Percentiles rank a stretch among this genome's conserved stretches.
These are phyloP conservation scores for Siniperca scherzeri DNA, from an alignment of 2,797 vertebrate genomes.

Conservation along the genomic window DNA sequence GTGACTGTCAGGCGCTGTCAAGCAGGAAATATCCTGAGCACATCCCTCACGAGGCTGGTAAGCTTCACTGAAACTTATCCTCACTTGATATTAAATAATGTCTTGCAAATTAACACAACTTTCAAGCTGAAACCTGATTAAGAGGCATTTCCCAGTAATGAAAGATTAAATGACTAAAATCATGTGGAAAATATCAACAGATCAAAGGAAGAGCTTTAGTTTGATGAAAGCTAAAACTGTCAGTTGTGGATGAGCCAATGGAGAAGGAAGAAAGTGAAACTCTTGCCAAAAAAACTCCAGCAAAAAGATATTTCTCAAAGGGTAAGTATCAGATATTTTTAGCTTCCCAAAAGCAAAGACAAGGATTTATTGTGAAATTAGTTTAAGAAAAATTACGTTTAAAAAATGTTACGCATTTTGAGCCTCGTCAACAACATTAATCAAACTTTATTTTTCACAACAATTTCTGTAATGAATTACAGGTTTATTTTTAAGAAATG, in stretches of 20 bases:
- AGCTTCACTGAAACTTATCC: slow-evolving; percentile 51
- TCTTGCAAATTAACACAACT: slow-evolving; percentile 69
- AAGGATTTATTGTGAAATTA: slow-evolving; percentile 24
- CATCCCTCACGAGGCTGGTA: slow-evolving; percentile 32
- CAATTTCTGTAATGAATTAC: background rate
- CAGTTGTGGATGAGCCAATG: slow-evolving; percentile 79
- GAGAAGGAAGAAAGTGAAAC: slow-evolving; percentile 74
- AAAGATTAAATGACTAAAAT: slow-evolving; percentile 76
- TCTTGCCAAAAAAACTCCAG: slow-evolving; percentile 56
- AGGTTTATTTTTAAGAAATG: background rate
- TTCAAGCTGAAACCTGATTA: slow-evolving; percentile 72
- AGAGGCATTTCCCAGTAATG: slow-evolving; percentile 64
- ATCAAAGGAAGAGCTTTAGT: slow-evolving; percentile 73
- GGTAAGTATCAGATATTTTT: slow-evolving; percentile 53
- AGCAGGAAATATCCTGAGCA: slow-evolving; percentile 35
- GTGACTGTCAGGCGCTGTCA: slow-evolving; percentile 40
- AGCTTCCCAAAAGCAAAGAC: slow-evolving; percentile 28
- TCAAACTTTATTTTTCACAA: background rate
- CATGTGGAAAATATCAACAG: slow-evolving; percentile 73
- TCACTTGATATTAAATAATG: slow-evolving; percentile 52
- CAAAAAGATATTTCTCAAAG: slow-evolving; percentile 56
- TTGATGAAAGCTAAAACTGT: slow-evolving; percentile 75
- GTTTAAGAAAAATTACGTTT: slow-evolving; percentile 2
- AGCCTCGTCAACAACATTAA: background rate
- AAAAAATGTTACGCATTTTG: background rate